Conservation (phyloP, 2,888 invertebrate species). For the Cephus nigrinus region DNA sequence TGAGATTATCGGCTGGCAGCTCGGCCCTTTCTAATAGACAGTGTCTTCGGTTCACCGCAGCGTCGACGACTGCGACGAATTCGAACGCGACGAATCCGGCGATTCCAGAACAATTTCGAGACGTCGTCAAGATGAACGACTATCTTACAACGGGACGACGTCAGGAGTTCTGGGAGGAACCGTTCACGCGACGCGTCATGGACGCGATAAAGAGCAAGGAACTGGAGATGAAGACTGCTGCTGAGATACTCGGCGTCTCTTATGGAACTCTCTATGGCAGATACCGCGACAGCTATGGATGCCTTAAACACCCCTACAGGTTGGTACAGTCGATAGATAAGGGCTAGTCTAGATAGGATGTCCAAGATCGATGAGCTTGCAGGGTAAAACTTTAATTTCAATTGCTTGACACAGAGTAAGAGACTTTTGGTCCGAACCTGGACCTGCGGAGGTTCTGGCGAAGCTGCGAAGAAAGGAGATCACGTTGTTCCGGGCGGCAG, state of each 20-base stretch:
- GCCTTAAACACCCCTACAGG: conserved; percentile 89
- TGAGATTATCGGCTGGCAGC: not conserved
- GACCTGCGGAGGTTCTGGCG: conserved; percentile 78
- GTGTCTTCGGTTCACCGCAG: conserved; percentile 31
- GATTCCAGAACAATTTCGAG: conserved; percentile 67
- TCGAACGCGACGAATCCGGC: conserved; percentile 60
- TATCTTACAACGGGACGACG: conserved; percentile 86
- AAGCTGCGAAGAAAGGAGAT: conserved; percentile 80
- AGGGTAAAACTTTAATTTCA: not conserved
- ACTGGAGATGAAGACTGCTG: conserved; percentile 93
- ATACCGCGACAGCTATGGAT: conserved; percentile 89
- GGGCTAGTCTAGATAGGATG: accelerated
- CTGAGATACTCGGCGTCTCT: conserved; percentile 88
- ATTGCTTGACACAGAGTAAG: conserved; percentile 67
- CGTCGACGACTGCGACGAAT: conserved; percentile 53
- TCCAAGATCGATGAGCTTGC: not conserved
- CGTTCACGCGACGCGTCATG: conserved; percentile 88
- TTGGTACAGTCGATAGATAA: conserved; percentile 46
- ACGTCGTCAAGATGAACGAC: conserved; percentile 88
- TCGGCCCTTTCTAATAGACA: not conserved
- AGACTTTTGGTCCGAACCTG: conserved; percentile 84
- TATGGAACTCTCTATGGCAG: conserved; percentile 92
- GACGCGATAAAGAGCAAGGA: conserved; percentile 91
- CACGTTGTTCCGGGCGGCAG: conserved; percentile 78
- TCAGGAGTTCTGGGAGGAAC: conserved; percentile 94